A percentile compares a stretch with the other conserved stretches of the same genome.
Conservation (phyloP, 1,140 invertebrate genomes). For the Vanessa atalanta region DNA sequence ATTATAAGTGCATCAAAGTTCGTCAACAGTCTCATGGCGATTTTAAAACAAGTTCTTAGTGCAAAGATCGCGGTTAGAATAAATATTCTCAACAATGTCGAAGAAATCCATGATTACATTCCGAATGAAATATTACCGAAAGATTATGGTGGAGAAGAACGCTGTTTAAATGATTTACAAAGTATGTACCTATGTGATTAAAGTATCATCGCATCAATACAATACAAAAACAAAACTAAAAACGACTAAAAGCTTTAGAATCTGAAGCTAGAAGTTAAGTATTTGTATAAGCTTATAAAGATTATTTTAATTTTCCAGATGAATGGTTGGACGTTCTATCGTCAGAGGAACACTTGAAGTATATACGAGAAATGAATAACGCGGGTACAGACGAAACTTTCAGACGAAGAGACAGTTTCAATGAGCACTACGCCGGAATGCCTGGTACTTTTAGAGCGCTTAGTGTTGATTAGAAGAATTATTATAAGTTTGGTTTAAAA, state of each 20-base stretch:
- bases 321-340: slow-evolving; percentile 36
- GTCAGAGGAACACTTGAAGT: slow-evolving; percentile 41
- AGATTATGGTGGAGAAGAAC: slow-evolving; percentile 57
- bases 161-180: slow-evolving; percentile 45
- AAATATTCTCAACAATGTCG: slow-evolving; percentile 47
- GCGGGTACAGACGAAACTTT: slow-evolving; percentile 32
- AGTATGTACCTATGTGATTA: slow-evolving; percentile 36
- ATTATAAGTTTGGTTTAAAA: too few relatives aligned
- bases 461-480: slow-evolving; percentile 37
- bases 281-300: too few relatives aligned
- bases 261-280: too few relatives aligned
- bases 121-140: slow-evolving; percentile 51
- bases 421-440: slow-evolving; percentile 40
- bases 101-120: slow-evolving; percentile 45
- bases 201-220: too few relatives aligned
- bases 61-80: slow-evolving; percentile 40
- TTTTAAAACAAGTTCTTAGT: slow-evolving; percentile 40
- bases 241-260: too few relatives aligned
- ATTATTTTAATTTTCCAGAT: slow-evolving; percentile 40
- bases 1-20: slow-evolving; percentile 45
- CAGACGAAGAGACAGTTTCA: slow-evolving; percentile 34
- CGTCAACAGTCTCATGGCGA: slow-evolving; percentile 36
- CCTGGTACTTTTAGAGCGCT: slow-evolving; percentile 44
- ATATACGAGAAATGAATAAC: slow-evolving; percentile 34
- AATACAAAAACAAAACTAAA: too few relatives aligned